Conservation (phyloP, 2,797 vertebrate genomes). For the Hozukius guyotensis region DNA sequence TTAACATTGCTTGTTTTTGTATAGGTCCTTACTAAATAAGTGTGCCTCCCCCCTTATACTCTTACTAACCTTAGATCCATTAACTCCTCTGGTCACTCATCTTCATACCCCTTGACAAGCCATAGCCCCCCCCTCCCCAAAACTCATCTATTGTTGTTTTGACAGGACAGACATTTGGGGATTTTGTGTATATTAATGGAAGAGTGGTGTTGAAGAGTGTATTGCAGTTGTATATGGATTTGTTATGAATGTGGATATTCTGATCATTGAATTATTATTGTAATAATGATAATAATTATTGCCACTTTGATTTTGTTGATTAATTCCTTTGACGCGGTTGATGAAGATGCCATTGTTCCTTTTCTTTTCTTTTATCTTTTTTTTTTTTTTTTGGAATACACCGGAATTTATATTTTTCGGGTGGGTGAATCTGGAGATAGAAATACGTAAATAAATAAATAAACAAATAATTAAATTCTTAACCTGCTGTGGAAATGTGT, state of each 20-base stretch:
- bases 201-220: conserved; percentile 88
- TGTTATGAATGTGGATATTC: conserved; percentile 90
- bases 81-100: conserved; percentile 75
- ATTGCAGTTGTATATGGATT: conserved; percentile 86
- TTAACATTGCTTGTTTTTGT: conserved; percentile 80
- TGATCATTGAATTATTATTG: conserved; percentile 87
- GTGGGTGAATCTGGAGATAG: conserved; percentile 86
- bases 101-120: conserved; percentile 85
- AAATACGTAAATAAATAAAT: conserved; percentile 87
- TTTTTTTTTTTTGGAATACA: conserved; percentile 75
- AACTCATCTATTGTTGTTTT: conserved; percentile 80
- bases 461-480: conserved; percentile 87
- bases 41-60: conserved; percentile 83
- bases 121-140: conserved; percentile 78
- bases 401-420: conserved; percentile 88
- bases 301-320: conserved; percentile 83
- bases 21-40: conserved; percentile 81
- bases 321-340: conserved; percentile 82
- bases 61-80: conserved; percentile 74
- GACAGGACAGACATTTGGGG: conserved; percentile 85
- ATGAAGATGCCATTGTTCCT: conserved; percentile 78
- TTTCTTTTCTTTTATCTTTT: conserved; percentile 13
- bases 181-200: conserved; percentile 87
- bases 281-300: conserved; percentile 86
- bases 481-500: conserved; percentile 61